Evolutionary conservation across 2,113 vertebrate genomes (phyloP).

Genomic region (Sebastes schlegelii): DNA sequence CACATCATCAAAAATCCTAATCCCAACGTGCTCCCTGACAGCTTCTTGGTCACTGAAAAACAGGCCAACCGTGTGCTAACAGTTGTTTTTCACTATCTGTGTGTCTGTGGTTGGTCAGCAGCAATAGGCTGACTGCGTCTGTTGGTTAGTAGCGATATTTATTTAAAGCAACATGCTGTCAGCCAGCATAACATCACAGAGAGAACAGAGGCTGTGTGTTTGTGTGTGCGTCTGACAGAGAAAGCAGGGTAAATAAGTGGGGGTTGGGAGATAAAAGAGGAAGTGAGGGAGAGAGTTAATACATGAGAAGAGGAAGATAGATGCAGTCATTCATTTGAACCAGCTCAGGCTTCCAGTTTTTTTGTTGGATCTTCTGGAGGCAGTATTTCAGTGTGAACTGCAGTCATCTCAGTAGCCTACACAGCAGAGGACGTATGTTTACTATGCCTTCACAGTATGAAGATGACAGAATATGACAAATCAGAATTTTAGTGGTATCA

Average conservation of each 20-base stretch:
- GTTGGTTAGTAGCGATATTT: slow-evolving; percentile 68
- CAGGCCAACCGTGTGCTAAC: not conserved
- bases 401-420: not conserved
- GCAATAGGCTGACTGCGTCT: slow-evolving; percentile 35
- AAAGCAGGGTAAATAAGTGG: slow-evolving; percentile 16
- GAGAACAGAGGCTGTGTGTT: not conserved
- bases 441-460: too few species aligned
- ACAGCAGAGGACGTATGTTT: not conserved
- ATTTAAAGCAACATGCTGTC: slow-evolving; percentile 80
- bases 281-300: slow-evolving; percentile 25
- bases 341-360: not conserved
- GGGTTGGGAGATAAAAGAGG: slow-evolving; percentile 36
- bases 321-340: slow-evolving; percentile 14
- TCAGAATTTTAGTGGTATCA: too few species aligned
- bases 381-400: not conserved
- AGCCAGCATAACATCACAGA: slow-evolving; percentile 70
- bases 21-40: not conserved
- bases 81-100: not conserved
- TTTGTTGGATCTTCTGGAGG: slow-evolving; percentile 6
- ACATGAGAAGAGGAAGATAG: slow-evolving; percentile 36
- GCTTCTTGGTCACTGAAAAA: not conserved
- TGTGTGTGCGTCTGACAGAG: not conserved
- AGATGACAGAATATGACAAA: too few species aligned
- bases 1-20: not conserved
- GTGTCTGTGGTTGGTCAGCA: slow-evolving; percentile 6